Evolutionary conservation across 2,888 invertebrate species (phyloP), one percentile per base, ranked within the genome.

Genomic region (Trypoxylon attenuatum): DNA sequence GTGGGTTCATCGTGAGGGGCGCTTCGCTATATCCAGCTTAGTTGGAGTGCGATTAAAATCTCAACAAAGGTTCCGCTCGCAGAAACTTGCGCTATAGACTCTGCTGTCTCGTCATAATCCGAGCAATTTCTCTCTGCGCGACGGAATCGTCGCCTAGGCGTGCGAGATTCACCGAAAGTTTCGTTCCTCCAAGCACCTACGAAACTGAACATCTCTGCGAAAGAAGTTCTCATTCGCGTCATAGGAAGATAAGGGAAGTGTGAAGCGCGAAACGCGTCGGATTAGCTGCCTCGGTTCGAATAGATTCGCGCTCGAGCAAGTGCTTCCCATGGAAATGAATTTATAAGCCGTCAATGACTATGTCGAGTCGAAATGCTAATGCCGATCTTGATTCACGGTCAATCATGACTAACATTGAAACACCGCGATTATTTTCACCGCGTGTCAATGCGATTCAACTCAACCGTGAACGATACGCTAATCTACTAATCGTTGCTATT

Each of bases 91-190:
- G n/a, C n/a, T n/a, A n/a, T n/a, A n/a, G n/a, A n/a, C 33, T 33
- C n/a, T 13, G 33, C 13, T 13, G 25, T 8, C 33, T 13, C 33
- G 8, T 10, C 33, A 10, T 33, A 33, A 10, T 33, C 33, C 25
- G 3, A 1, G 33, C 13, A 10, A 10, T 4, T 33, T 13, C 10
- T 13, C 33, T 33, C 13, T 33, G 3, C 2, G 33, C 65, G 43
- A 22, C 56, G 65, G 64, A 66, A 56, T 56, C 65, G 52, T 66
- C 56, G 64, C 65, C 33, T 13, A 33, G n/a, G 23, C 29, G 51
- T 41, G 41, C 59, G 56, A 52, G 53, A 66, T 56, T 66, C 42
- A 39, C 13, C n/a, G 49, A 53, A 60, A 66, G 59, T 66, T 68
- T 66, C 67, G 56, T 66, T 68, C 53, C 51, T 27, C 23, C 22